Percentiles rank a stretch among this genome's conserved stretches.
phyloP scores from a whole-genome alignment of 1,140 invertebrate genomes.

The Saccostrea echinata region DNA sequence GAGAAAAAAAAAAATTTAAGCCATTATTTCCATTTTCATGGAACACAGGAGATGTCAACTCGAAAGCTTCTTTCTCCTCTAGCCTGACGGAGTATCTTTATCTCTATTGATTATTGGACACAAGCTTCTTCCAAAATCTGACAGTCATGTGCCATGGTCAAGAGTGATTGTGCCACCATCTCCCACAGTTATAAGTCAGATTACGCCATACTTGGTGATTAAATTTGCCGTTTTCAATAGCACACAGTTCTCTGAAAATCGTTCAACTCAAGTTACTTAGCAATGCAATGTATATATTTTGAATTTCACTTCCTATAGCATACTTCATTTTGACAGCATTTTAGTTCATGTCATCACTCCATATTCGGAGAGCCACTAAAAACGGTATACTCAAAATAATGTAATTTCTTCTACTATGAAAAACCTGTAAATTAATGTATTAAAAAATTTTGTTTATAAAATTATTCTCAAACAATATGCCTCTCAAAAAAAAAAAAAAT shows the following conservation, averaged over 20 bases:
- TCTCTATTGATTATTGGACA: constrained; percentile 31
- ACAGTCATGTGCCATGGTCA: constrained; percentile 30
- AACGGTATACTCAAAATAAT: too few relatives aligned
- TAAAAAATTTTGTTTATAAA: too few relatives aligned
- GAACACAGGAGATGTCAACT: constrained; percentile 2
- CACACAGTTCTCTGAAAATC: not conserved
- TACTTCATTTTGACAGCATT: too few relatives aligned
- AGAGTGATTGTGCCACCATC: constrained; percentile 22
- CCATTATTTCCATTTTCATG: constrained; percentile 18
- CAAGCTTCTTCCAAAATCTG: constrained; percentile 24
- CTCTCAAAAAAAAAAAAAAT: too few relatives aligned
- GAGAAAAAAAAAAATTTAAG: not conserved
- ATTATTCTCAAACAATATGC: too few relatives aligned
- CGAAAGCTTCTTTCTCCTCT: constrained; percentile 23
- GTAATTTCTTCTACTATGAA: too few relatives aligned
- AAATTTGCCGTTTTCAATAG: not conserved
- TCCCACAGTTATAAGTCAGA: not conserved
- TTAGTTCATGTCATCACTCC: too few relatives aligned
- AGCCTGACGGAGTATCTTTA: constrained; percentile 27
- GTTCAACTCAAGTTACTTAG: too few relatives aligned
- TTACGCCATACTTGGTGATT: not conserved
- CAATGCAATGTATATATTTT: too few relatives aligned
- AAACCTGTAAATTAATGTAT: too few relatives aligned
- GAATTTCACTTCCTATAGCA: too few relatives aligned
- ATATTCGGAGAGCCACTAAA: too few relatives aligned